phyloP scores from a whole-genome alignment of 2,797 vertebrate species.

The Percopsis omiscomaycus region DNA sequence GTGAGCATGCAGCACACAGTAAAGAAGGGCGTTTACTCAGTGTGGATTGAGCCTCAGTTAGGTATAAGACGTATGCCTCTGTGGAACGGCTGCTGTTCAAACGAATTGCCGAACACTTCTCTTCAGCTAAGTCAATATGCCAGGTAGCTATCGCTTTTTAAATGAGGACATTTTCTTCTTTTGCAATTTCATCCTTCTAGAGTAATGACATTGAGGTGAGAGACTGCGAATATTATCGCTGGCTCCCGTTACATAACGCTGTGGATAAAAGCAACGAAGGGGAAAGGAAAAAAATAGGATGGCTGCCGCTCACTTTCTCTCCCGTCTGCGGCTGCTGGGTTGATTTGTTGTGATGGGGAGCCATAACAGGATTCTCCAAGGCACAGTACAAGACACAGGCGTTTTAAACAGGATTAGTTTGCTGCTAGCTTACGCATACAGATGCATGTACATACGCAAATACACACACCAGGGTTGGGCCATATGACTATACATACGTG shows the following conservation, averaged over 20 bases:
- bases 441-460: neutral
- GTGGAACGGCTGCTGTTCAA: constrained; percentile 7
- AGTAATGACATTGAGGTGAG: constrained; percentile 21
- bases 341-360: constrained; percentile 46
- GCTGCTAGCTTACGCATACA: neutral
- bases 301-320: constrained; percentile 19
- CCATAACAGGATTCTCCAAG: constrained; percentile 39
- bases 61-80: neutral
- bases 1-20: constrained; percentile 1
- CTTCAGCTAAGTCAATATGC: constrained; percentile 34
- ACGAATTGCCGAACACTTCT: constrained; percentile 37
- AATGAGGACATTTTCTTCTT: constrained; percentile 17
- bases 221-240: constrained; percentile 31
- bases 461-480: neutral
- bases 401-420: constrained; percentile 13
- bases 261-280: constrained; percentile 4
- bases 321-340: constrained; percentile 10
- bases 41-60: neutral
- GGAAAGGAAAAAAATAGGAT: constrained; percentile 3
- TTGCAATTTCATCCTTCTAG: constrained; percentile 19
- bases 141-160: constrained; percentile 22
- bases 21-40: constrained; percentile 3
- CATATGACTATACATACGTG: no score
- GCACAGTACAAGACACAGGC: constrained; percentile 11
- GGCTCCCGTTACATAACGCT: constrained; percentile 39